A percentile compares a stretch with the other conserved stretches of the same genome.
phyloP scores from a whole-genome alignment of 2,888 invertebrate species.

The Clusia tigrina region DNA sequence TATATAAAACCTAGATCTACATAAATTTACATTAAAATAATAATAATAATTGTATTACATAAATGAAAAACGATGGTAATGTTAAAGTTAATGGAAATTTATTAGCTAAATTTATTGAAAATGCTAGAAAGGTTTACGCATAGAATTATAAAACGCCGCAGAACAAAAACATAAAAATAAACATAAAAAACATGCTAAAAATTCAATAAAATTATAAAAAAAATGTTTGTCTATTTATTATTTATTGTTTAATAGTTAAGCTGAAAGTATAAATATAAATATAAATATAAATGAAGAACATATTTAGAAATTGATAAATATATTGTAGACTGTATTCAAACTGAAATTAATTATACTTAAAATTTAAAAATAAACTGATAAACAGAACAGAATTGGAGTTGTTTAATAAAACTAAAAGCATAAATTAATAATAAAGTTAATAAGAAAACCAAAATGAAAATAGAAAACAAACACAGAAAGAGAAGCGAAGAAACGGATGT shows the following conservation, averaged over 20 bases:
- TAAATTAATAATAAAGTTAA: neutral
- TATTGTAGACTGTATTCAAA: constrained; percentile 24
- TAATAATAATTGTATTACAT: neutral
- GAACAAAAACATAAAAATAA: constrained; percentile 3
- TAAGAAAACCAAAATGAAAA: neutral
- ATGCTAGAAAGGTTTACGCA: constrained; percentile 1
- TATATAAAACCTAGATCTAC: neutral
- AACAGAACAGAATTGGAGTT: neutral
- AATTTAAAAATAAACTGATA: neutral
- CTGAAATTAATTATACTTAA: constrained; percentile 5
- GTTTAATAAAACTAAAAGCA: neutral
- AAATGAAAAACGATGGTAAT: constrained; percentile 5
- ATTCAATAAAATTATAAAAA: constrained; percentile 9
- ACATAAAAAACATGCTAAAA: constrained; percentile 4
- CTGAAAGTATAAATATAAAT: constrained; percentile 8
- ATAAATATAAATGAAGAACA: constrained; percentile 18
- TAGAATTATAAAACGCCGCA: too few relatives aligned
- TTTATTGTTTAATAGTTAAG: constrained; percentile 14
- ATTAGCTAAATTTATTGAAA: constrained; percentile 8
- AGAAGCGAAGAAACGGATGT: neutral
- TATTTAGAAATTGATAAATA: constrained; percentile 12
- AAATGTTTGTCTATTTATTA: constrained; percentile 21
- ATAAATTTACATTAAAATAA: neutral
- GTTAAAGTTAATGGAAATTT: neutral
- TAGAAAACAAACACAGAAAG: neutral